Evolutionary conservation across 2,888 invertebrate genomes (phyloP).

Genomic region (Stenchaetothrips biformis): DNA sequence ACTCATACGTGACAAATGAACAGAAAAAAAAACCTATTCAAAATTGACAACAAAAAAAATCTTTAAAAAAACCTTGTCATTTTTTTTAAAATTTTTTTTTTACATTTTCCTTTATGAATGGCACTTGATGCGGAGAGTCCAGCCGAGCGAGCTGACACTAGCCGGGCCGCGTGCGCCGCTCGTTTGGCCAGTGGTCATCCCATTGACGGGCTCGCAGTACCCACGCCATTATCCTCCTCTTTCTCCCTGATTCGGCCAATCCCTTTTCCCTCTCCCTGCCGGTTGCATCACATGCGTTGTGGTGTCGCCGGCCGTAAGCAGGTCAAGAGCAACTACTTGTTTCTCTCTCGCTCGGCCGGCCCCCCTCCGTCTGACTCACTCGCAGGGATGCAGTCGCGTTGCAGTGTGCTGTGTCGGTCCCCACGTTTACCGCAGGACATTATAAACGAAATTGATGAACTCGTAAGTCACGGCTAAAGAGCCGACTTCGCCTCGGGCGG

Average conservation of each 20-base stretch:
- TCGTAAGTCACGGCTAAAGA: neutral
- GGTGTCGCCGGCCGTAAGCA: constrained; percentile 17
- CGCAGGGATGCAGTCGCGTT: neutral
- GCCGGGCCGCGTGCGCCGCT: neutral
- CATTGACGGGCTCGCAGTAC: too few species aligned
- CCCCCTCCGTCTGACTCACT: neutral
- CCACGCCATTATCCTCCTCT: too few species aligned
- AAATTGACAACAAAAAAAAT: too few species aligned
- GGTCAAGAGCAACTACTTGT: constrained; percentile 7
- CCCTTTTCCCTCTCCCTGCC: constrained; percentile 1
- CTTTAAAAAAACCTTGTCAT: too few species aligned
- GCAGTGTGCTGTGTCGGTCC: neutral
- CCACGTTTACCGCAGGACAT: neutral
- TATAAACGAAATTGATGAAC: neutral
- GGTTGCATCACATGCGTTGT: constrained; percentile 8
- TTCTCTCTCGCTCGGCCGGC: neutral
- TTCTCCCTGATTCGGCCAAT: neutral
- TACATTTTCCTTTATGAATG: too few species aligned
- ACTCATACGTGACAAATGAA: too few species aligned
- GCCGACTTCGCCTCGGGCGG: neutral
- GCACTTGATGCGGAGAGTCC: too few species aligned
- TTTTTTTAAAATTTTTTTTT: too few species aligned
- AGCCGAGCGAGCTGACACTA: too few species aligned
- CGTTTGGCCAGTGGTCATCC: neutral
- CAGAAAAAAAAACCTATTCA: too few species aligned